Percentiles rank a stretch among this genome's conserved stretches.
These are phyloP conservation scores for Podilymbus podiceps DNA, from an alignment of 2,113 vertebrate genomes.

Conservation along the genomic window DNA sequence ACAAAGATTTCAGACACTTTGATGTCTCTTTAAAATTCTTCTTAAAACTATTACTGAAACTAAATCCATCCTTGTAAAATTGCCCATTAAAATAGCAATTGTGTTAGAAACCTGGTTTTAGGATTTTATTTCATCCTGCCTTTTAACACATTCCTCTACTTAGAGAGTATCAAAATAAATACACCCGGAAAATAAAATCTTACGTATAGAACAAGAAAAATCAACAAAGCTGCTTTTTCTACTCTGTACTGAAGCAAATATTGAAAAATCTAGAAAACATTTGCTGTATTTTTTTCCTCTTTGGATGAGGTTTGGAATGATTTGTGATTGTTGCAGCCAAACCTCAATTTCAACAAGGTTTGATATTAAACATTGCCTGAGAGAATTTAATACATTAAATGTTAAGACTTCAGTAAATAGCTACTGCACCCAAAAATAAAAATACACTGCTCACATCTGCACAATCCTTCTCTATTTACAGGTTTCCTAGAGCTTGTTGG, in stretches of 20 bases:
- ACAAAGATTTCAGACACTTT: slow-evolving; percentile 56
- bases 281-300: background rate
- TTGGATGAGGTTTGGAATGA: background rate
- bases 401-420: background rate
- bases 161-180: background rate
- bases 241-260: background rate
- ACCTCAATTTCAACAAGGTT: background rate
- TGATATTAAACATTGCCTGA: background rate
- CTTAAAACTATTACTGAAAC: slow-evolving; percentile 57
- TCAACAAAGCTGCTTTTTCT: background rate
- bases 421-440: background rate
- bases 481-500: background rate
- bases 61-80: slow-evolving; percentile 56
- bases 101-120: slow-evolving; percentile 7
- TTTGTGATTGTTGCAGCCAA: background rate
- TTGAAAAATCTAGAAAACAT: background rate
- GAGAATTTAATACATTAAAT: background rate
- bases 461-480: background rate
- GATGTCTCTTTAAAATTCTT: slow-evolving; percentile 56
- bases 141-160: slow-evolving; percentile 26
- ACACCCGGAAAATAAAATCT: background rate
- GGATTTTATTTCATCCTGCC: slow-evolving; percentile 38
- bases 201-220: background rate
- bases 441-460: background rate
- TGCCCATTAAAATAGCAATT: slow-evolving; percentile 44